Conservation (phyloP, 2,888 invertebrate genomes). For the Eupithecia abbreviata region DNA sequence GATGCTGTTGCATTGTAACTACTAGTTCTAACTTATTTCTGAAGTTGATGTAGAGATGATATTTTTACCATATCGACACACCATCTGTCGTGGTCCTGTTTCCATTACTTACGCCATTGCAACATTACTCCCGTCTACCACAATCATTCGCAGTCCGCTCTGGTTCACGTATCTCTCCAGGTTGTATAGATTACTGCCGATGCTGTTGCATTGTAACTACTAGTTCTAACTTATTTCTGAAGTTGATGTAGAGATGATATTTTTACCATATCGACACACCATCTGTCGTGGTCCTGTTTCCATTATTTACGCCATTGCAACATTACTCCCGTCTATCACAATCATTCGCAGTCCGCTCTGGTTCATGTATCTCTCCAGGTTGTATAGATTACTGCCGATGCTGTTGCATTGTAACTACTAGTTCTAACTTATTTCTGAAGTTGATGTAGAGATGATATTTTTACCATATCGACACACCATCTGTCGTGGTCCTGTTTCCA, state of each 20-base stretch:
- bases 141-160: constrained; percentile 86
- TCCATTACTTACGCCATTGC: constrained; percentile 87
- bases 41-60: not conserved
- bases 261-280: not conserved
- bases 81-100: not conserved
- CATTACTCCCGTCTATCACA: constrained; percentile 92
- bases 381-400: constrained; percentile 82
- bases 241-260: too few relatives aligned
- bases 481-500: not conserved
- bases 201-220: too few relatives aligned
- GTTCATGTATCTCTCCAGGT: constrained; percentile 66
- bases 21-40: not conserved
- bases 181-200: constrained; percentile 83
- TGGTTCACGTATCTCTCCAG: constrained; percentile 63
- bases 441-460: too few relatives aligned
- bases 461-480: not conserved
- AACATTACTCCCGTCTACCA: constrained; percentile 93
- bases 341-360: constrained; percentile 86
- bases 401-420: too few relatives aligned
- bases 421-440: not conserved
- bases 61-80: not conserved
- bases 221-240: not conserved
- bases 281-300: not conserved
- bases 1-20: constrained; percentile 72
- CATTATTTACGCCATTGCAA: constrained; percentile 88